These are phyloP conservation scores for Lordiphosa fenestrarum DNA, from an alignment of 2,888 invertebrate genomes.

Conservation along the genomic window DNA sequence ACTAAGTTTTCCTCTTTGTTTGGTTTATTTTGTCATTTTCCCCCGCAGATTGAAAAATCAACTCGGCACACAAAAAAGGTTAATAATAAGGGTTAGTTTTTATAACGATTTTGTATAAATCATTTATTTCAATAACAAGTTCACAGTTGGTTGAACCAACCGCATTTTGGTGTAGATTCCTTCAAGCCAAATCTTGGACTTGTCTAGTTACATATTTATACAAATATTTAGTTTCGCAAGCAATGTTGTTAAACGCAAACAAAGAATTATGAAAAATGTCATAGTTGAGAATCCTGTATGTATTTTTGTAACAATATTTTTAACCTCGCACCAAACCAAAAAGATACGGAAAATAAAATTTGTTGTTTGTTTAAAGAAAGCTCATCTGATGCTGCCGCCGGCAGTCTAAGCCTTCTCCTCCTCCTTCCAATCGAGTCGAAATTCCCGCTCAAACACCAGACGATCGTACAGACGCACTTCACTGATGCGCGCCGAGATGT, in stretches of 20 bases:
- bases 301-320: conserved; percentile 60
- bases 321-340: conserved; percentile 43
- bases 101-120: no score
- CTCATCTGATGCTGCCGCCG: background rate
- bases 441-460: conserved; percentile 71
- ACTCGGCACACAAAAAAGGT: no score
- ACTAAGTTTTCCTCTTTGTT: no score
- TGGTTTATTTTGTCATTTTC: no score
- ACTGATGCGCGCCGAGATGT: conserved; percentile 75
- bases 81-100: no score
- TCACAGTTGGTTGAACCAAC: background rate
- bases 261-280: conserved; percentile 22
- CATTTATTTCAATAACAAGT: no score
- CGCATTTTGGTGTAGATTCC: background rate
- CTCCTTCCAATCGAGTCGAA: conserved; percentile 71
- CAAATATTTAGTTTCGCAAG: conserved; percentile 37
- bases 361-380: conserved; percentile 37
- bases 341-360: conserved; percentile 43
- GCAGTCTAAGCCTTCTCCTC: conserved; percentile 47
- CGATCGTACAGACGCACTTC: conserved; percentile 74
- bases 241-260: conserved; percentile 30
- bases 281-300: conserved; percentile 33
- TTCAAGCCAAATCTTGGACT: background rate
- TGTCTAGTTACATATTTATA: background rate
- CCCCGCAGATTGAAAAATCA: no score